Evolutionary conservation across 1,140 invertebrate genomes (phyloP), one percentile per base, ranked within the genome.

Genomic region (Hycleus phaleratus): DNA sequence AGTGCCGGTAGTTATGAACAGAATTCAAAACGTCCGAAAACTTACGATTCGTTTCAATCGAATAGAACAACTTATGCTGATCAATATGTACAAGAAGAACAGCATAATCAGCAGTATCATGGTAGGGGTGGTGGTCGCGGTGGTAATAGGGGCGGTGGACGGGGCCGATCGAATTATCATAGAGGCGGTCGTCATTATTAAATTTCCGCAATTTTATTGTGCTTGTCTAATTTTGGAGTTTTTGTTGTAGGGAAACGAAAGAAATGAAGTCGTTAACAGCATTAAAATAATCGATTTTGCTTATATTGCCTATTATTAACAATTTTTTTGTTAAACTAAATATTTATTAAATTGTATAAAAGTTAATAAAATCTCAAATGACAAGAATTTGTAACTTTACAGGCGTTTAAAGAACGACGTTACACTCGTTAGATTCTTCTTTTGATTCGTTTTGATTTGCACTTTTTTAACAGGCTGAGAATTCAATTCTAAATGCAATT

Each of bases 401-500:
- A 18, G 18, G 9, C 38, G 53, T 26, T 48, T 56, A 38, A 56
- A 56, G 47, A 56, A 56, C 9, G 53, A 56, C 18, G 11, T 48
- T 11, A 56, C 38, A 56, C 45, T 56, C 10, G 24, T 42, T 38
- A 18, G 45, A 38, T 18, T 56, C 40, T 56, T 56, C 4, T 39
- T 48, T 56, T 56, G 8, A 11, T 18, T 32, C 26, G 32, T 9
- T 47, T 56, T 40, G 12, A 10, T 46, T 46, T 55, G 9, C 12
- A 18, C 32, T 38, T 5, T 38, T 40, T 50, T 11, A 4, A 9
- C n/a, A 38, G 18, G 10, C 24, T 4, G 4, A 3, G 32, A 32
- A 65, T 74, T 77, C 55, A 71, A 67, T 76, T 75, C 74, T 60
- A 74, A 73, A 65, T 82, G 85, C 38, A 90, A 66, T 64, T 79